Percentiles rank a stretch among this genome's conserved stretches.
phyloP scores from a whole-genome alignment of 2,888 invertebrate species.

The Conchocele bisecta region DNA sequence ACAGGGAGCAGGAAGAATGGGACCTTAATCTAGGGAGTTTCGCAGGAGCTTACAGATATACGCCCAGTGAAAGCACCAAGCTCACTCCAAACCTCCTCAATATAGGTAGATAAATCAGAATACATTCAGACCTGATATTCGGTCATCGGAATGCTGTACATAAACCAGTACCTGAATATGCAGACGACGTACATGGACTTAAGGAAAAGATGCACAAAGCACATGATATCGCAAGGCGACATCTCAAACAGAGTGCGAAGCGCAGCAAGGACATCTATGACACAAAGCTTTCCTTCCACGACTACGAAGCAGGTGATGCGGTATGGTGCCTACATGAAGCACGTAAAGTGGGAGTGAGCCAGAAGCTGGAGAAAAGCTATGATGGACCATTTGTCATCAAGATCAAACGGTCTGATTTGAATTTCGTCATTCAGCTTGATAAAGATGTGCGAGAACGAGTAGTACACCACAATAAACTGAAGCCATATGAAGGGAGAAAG shows the following conservation, averaged over 20 bases:
- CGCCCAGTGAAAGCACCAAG: slow-evolving; percentile 36
- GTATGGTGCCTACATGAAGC: slow-evolving; percentile 30
- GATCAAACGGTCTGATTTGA: slow-evolving; percentile 7
- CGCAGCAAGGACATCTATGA: slow-evolving; percentile 38
- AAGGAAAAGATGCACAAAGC: background rate
- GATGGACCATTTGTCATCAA: slow-evolving; percentile 32
- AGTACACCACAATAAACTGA: slow-evolving; percentile 39
- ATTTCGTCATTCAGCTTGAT: slow-evolving; percentile 17
- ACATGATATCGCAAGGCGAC: slow-evolving; percentile 13
- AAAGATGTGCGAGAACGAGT: background rate
- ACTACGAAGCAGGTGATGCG: slow-evolving; percentile 26
- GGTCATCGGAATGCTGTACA: background rate
- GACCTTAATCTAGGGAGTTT: slow-evolving; percentile 47
- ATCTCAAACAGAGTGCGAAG: slow-evolving; percentile 6
- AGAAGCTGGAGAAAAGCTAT: slow-evolving; percentile 27
- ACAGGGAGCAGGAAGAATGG: slow-evolving; percentile 50
- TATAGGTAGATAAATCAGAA: slow-evolving; percentile 41
- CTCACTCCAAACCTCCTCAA: slow-evolving; percentile 45
- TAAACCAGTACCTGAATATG: background rate
- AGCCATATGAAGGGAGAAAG: slow-evolving; percentile 5
- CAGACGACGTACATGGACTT: slow-evolving; percentile 7
- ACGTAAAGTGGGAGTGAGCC: slow-evolving; percentile 17
- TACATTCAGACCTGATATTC: slow-evolving; percentile 30
- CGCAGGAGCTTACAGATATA: slow-evolving; percentile 49
- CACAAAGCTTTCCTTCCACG: background rate